Base-by-base conservation (phyloP, 2,113 vertebrate species). In the Lepisosteus oculatus region DNA sequence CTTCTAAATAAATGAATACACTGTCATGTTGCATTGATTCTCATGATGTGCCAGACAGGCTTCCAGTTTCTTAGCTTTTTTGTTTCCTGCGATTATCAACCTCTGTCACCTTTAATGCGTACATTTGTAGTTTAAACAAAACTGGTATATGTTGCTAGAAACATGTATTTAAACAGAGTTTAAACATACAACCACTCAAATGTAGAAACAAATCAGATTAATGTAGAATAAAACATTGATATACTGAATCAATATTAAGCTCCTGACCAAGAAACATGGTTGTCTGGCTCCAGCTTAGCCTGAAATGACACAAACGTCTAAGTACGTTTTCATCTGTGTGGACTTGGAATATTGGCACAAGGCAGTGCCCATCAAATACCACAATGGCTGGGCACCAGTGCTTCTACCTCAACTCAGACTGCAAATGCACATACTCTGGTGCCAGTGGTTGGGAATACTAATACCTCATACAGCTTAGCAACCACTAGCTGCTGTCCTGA, bases 1-100 rank as follows among this genome's bases (percentile, higher is more conserved):
- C 91, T 92, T 83, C 71, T 73, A 81, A 84, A 86, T 88, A 91
- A 94, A 93, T 84, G 87, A 81, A 85, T 74, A 76, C 79, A 81
- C 85, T 89, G 89, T 85, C 85, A 83, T 80, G 82, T 88, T 80
- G 84, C 78, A 85, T 84, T 86, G 87, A 79, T 45, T 74, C 67
- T 43, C 43, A 59, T 57, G 65, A 55, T 42, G 14, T 44, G 51
- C 72, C 42, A 42, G 65, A 57, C 15, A 41, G 41, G 5, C 62
- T 12, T n/a, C 57, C 57, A 59, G 11, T 59, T 59, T 59, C 14
- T 4, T 13, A 6, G 57, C 57, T 59, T 13, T 13, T 6, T 59
- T 13, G 57, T 5, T 13, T 59, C 57, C 3, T 15, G 29, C 29
- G 29, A 29, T 29, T 29, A 29, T 29, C 29, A 29, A 29, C 29